Base-by-base conservation (phyloP, 2,113 vertebrate genomes). In the Nyctibius bracteatus region DNA sequence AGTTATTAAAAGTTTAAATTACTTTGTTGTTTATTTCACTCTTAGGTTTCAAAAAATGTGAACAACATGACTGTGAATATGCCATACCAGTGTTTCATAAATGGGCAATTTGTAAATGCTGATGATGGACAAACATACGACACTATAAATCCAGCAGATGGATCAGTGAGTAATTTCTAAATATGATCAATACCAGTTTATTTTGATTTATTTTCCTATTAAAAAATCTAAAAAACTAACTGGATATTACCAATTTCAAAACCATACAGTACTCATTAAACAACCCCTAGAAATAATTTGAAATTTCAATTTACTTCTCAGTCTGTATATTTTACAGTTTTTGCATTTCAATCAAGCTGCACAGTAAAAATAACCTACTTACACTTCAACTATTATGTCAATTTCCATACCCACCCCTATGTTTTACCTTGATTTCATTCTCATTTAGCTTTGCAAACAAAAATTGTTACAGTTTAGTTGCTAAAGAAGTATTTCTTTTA, bases 81-180 rank as follows among this genome's bases (percentile, higher is more conserved):
- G 97, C 98, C 98, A 4, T 96, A 98, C 92, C 98, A 99, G 57
- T 99, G 98, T 87, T 99, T 99, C 95, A 99, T 99, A 92, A 98
- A 98, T 24, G 98, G 98, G 9, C 94, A 96, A 43, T 99, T 99
- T 95, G 65, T 96, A 44, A 90, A 98, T 86, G 97, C 98, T 23
- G 98, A 98, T 41, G 98, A 97, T 65, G 98, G 98, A 58, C 97
- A 98, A 96, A 98, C 98, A 6, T 98, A 97, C 1, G 96, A 98
- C 78, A 98, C 98, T 21, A 72, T 99, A 96, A 99, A 98, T 94
- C 98, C 98, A 81, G 95, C 98, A 28, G 98, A 99, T 41, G 98
- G 98, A 90, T 98, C 98, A 24, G 98, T 99, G 91, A 98, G 98
- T 98, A 80, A 66, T 87, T 80, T 57, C n/a, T 59, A 66, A 67